Conservation (phyloP, 2,888 invertebrate species). For the Ptychoptera contaminata region DNA sequence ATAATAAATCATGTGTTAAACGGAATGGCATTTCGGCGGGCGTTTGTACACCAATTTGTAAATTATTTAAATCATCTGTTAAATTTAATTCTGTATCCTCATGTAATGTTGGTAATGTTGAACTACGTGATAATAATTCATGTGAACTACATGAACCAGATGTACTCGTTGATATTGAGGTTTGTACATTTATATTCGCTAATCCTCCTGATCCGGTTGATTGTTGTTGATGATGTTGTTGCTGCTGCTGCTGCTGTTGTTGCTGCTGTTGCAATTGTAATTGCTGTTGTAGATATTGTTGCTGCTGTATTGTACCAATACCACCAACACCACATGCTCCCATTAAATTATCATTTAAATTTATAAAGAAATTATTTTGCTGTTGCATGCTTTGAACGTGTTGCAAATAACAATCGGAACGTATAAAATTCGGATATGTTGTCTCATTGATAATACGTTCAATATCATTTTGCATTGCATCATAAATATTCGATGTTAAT, state of each 20-base stretch:
- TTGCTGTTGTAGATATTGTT: slow-evolving; percentile 14
- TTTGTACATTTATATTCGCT: neutral
- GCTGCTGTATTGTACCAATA: slow-evolving; percentile 7
- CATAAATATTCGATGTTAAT: slow-evolving; percentile 67
- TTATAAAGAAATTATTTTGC: too few relatives aligned
- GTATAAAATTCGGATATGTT: slow-evolving; percentile 83
- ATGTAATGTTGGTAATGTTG: slow-evolving; percentile 64
- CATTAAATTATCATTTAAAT: slow-evolving; percentile 11
- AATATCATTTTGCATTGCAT: slow-evolving; percentile 63
- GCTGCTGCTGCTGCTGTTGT: slow-evolving; percentile 18
- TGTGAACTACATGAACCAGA: slow-evolving; percentile 30
- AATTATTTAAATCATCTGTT: slow-evolving; percentile 21
- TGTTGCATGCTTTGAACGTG: slow-evolving; percentile 19
- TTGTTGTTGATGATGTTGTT: too few relatives aligned
- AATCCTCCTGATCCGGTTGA: too few relatives aligned
- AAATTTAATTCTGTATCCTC: slow-evolving; percentile 62
- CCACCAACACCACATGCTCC: slow-evolving; percentile 14
- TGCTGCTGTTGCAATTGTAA: slow-evolving; percentile 10
- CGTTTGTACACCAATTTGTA: slow-evolving; percentile 12
- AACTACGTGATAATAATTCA: slow-evolving; percentile 35
- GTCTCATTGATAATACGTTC: slow-evolving; percentile 72
- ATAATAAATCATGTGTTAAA: slow-evolving; percentile 63
- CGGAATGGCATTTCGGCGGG: slow-evolving; percentile 36
- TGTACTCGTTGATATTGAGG: slow-evolving; percentile 29
- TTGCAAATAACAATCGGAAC: slow-evolving; percentile 74